Evolutionary conservation across 2,888 invertebrate genomes (phyloP).

Genomic region (Nemotelus pantherinus): DNA sequence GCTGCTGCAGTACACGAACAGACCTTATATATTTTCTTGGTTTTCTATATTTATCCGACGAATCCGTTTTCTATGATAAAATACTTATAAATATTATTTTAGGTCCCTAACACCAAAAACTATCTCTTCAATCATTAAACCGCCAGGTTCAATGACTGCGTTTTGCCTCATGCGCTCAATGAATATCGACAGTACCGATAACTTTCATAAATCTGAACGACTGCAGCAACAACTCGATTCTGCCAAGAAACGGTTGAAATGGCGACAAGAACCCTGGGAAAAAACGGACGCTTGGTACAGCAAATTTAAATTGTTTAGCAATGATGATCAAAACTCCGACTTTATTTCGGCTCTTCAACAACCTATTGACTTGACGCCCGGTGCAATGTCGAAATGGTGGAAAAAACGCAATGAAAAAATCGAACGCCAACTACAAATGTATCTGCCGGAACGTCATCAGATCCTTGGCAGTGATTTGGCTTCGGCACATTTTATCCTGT

Average conservation of each 20-base stretch:
- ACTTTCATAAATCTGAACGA: slow-evolving; percentile 22
- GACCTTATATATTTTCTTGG: too few relatives aligned
- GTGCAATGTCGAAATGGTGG: slow-evolving; percentile 70
- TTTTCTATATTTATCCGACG: too few relatives aligned
- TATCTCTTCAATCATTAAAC: too few relatives aligned
- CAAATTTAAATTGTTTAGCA: slow-evolving; percentile 69
- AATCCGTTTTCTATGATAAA: too few relatives aligned
- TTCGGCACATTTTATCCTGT: slow-evolving; percentile 84
- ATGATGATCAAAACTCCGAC: slow-evolving; percentile 66
- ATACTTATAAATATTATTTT: too few relatives aligned
- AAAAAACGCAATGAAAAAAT: slow-evolving; percentile 64
- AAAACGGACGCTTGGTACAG: slow-evolving; percentile 69
- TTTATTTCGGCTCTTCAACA: slow-evolving; percentile 66
- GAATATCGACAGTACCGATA: slow-evolving; percentile 14
- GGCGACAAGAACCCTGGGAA: slow-evolving; percentile 72
- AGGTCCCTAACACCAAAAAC: too few relatives aligned
- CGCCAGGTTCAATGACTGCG: not conserved
- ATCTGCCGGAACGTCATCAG: slow-evolving; percentile 69
- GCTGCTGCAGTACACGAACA: too few relatives aligned
- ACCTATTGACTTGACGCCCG: slow-evolving; percentile 66
- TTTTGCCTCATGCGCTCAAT: not conserved
- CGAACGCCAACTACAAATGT: slow-evolving; percentile 71
- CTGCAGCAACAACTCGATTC: slow-evolving; percentile 55
- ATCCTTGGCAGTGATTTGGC: slow-evolving; percentile 83
- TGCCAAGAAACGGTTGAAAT: slow-evolving; percentile 67